A percentile compares a stretch with the other conserved stretches of the same genome.
phyloP scores from a whole-genome alignment of 2,113 vertebrate genomes.

The Hippolais icterina region DNA sequence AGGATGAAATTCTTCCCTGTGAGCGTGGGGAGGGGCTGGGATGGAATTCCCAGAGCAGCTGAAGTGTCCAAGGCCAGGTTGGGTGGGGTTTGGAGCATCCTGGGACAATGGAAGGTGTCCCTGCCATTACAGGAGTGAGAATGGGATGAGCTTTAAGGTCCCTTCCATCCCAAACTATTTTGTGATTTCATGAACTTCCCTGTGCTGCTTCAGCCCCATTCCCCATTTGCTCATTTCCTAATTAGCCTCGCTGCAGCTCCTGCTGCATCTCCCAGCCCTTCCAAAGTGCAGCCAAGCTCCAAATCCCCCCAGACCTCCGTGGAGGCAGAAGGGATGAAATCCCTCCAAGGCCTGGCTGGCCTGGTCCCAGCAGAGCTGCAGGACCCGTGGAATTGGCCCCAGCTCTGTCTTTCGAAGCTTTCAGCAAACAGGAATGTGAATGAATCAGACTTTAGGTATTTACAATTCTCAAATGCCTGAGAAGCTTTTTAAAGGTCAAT shows the following conservation, averaged over 20 bases:
- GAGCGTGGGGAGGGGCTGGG: rapidly evolving
- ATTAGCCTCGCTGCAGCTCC: background rate
- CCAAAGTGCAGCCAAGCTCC: background rate
- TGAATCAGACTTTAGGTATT: slow-evolving; percentile 50
- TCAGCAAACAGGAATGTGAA: slow-evolving; percentile 6
- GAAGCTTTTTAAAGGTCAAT: slow-evolving; percentile 77
- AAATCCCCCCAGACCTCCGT: rapidly evolving
- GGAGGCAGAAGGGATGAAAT: background rate
- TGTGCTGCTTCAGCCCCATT: background rate
- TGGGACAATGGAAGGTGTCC: background rate
- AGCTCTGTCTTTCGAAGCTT: background rate
- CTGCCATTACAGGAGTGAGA: background rate
- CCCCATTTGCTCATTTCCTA: rapidly evolving
- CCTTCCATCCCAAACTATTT: background rate
- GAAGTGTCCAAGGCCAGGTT: rapidly evolving
- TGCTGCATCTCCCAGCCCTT: background rate
- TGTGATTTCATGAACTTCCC: background rate
- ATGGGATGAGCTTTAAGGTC: rapidly evolving
- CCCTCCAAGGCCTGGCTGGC: background rate
- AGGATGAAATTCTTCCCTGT: background rate
- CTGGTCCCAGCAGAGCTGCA: background rate
- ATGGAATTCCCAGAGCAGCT: background rate
- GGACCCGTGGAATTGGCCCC: background rate
- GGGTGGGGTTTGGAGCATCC: rapidly evolving
- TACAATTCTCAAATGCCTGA: slow-evolving; percentile 57